Evolutionary conservation across 2,797 vertebrate species (phyloP), one percentile per base, ranked within the genome.

Genomic region (Melanitta fusca): DNA sequence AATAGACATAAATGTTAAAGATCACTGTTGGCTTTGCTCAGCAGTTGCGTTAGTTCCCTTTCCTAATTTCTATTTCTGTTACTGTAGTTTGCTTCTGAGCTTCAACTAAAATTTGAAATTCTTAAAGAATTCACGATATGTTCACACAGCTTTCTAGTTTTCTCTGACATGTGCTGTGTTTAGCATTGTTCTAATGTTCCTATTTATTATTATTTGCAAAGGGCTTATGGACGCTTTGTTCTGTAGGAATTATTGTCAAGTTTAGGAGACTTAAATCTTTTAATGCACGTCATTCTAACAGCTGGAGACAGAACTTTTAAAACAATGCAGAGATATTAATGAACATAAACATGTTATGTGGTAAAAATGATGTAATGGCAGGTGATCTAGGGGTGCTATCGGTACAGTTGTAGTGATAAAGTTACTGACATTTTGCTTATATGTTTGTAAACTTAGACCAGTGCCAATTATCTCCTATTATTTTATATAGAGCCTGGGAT

Each of bases 401-500:
- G 17, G 38, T 64, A 15, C 36, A 45, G 61, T 51, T 74, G n/a
- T 73, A 39, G 34, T 20, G n/a, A 75, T 88, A 41, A 68, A 62
- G 22, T 30, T 61, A 10, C 75, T 83, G 85, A 57, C 38, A 38
- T 88, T 90, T 77, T 80, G 34, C 75, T 93, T 45, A 39, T 89
- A 4, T 81, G 39, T 83, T 95, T 95, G 80, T 95, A 83, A 95
- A 90, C 69, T 79, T 90, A 51, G 49, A 13, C 75, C 80, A 69
- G 74, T 92, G 78, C 43, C 68, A 30, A n/a, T 28, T 27, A 21
- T 93, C 3, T 88, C 72, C 39, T 68, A 13, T 61, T 88, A 71
- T 75, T 94, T 93, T 89, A 61, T 79, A 25, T 56, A 80, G 49
- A 58, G 43, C 34, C 86, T 89, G 75, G 21, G 62, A 64, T 88